Evolutionary conservation across 2,797 vertebrate genomes (phyloP), one percentile per base, ranked within the genome.

Genomic region (Mormyrus proboscirostris): DNA sequence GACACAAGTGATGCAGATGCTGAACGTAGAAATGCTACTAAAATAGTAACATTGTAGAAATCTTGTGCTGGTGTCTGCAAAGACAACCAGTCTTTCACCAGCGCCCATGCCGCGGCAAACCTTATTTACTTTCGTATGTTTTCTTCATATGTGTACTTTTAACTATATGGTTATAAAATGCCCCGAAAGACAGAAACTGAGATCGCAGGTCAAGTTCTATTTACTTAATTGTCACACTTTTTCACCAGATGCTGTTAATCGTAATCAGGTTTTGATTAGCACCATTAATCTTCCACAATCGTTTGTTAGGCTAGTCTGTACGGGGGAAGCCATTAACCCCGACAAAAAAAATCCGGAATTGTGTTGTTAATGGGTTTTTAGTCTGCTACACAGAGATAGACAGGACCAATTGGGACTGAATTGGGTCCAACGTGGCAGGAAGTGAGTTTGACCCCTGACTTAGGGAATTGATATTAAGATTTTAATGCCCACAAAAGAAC

Each of bases 111-210:
- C 14, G 53, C 16, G 19, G 53, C 53, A 16, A 55, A 55, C 16
- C 53, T 55, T 16, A 19, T 16, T 14, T 55, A 55, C 53, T 55
- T 19, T 55, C 53, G 29, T 73, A 6, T 6, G 29, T 73, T 73
- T 73, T 73, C 12, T 16, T 16, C 65, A 38, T 73, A 12, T 38
- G 7, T 73, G 65, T 38, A 6, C 29, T 73, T 73, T 38, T 47
- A 44, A 82, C 76, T n/a, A n/a, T 47, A 82, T 82, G 76, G 19
- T 82, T 41, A n/a, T 82, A 44, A 82, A 47, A 82, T 82, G 76
- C 38, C 1, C 19, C 3, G 38, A 82, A 82, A 82, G 76, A 7
- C 38, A 82, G 76, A 82, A n/a, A 19, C n/a, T 82, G 76, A 82
- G 19, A 82, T 44, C 7, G 19, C 38, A 3, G 76, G 41, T 82